Conservation (phyloP, 1,140 invertebrate species). For the Scaptomyza hsui region DNA sequence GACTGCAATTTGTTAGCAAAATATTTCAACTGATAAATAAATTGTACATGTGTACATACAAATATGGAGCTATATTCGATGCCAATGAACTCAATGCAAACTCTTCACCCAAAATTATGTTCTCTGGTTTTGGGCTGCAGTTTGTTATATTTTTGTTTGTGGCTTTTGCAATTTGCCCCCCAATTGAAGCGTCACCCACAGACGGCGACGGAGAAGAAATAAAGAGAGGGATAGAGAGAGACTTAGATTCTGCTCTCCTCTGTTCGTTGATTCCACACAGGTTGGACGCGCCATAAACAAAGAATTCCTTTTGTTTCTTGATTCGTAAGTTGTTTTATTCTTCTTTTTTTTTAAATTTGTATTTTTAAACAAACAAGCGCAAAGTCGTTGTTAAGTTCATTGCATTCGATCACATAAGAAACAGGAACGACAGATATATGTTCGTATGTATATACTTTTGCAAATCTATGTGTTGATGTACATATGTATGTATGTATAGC, state of each 20-base stretch:
- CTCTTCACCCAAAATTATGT: constrained; percentile 36
- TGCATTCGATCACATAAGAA: constrained; percentile 62
- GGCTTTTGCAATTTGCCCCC: constrained; percentile 61
- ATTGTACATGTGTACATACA: constrained; percentile 57
- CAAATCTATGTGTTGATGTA: not conserved
- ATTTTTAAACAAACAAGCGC: constrained; percentile 77
- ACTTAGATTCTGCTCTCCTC: constrained; percentile 1
- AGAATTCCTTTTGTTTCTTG: constrained; percentile 78
- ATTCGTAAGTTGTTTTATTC: constrained; percentile 42
- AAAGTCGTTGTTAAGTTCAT: constrained; percentile 66
- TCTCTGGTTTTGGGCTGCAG: constrained; percentile 35
- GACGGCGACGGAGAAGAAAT: constrained; percentile 6
- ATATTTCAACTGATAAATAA: constrained; percentile 80
- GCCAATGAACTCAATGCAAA: constrained; percentile 65
- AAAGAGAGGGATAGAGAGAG: constrained; percentile 15
- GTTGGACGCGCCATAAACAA: constrained; percentile 73
- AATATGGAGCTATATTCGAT: constrained; percentile 19
- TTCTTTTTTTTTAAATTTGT: constrained; percentile 58
- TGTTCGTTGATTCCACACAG: constrained; percentile 38
- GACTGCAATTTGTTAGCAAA: constrained; percentile 83
- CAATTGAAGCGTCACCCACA: constrained; percentile 56
- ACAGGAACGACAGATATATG: constrained; percentile 37
- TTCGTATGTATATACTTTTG: constrained; percentile 25
- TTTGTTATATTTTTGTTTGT: constrained; percentile 18
- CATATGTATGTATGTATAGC: not conserved